Conservation (phyloP, 2,888 invertebrate species). For the Epistrophella euchroma region DNA sequence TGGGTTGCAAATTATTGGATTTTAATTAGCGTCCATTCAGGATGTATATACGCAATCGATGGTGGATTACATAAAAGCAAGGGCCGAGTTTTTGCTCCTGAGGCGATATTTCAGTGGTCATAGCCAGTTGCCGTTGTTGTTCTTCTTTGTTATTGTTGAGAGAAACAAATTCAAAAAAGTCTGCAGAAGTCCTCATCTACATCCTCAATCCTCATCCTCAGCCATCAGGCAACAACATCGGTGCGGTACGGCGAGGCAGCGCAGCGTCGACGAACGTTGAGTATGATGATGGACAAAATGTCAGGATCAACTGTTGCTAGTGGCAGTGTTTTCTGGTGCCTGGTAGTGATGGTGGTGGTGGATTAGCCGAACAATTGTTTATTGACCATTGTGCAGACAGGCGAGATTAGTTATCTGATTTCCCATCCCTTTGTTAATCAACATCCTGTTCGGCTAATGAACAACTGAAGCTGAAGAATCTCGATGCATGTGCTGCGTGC, state of each 20-base stretch:
- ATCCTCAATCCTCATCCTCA: background rate
- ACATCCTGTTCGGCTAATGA: slow-evolving; percentile 74
- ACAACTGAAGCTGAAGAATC: slow-evolving; percentile 62
- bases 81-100: slow-evolving; percentile 50
- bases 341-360: slow-evolving; percentile 49
- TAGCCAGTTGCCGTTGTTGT: slow-evolving; percentile 31
- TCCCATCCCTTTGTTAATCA: slow-evolving; percentile 73
- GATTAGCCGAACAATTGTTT: slow-evolving; percentile 74
- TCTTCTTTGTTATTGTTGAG: slow-evolving; percentile 35
- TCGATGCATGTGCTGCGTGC: slow-evolving; percentile 10
- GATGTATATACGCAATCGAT: slow-evolving; percentile 63
- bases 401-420: slow-evolving; percentile 76
- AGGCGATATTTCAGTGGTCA: slow-evolving; percentile 47
- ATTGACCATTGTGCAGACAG: slow-evolving; percentile 71
- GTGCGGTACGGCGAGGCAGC: background rate
- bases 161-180: slow-evolving; percentile 55
- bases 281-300: slow-evolving; percentile 45
- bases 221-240: background rate
- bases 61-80: slow-evolving; percentile 58
- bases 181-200: slow-evolving; percentile 43
- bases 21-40: slow-evolving; percentile 75
- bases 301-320: slow-evolving; percentile 43
- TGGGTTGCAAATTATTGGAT: slow-evolving; percentile 72
- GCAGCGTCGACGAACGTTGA: background rate
- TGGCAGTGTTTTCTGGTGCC: slow-evolving; percentile 13